Base-by-base conservation (phyloP, 2,113 vertebrate genomes). In the Panthera uncia region DNA sequence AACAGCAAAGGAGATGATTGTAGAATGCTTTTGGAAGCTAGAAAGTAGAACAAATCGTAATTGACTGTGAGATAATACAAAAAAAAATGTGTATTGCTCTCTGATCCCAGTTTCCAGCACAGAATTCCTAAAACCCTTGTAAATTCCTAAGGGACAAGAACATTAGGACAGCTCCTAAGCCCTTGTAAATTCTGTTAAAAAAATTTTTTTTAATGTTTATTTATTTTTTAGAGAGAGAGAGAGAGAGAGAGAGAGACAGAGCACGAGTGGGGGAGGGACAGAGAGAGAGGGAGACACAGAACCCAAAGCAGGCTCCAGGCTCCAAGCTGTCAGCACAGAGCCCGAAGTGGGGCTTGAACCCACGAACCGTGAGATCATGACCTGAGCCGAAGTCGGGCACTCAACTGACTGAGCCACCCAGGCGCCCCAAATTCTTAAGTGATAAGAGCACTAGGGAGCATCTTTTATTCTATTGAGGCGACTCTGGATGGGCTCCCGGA, bases 21-120 rank as follows among this genome's bases (percentile, higher is more conserved):
- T n/a, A 74, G 89, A 90, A 79, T 16, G n/a, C 68, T 84, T 76
- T 63, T 74, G 68, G 80, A 95, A 94, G 36, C 29, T 66, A 79
- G 91, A 73, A 87, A 78, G 50, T 8, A 65, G 45, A 71, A 31
- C 73, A 81, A 79, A 61, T 74, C 79, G 29, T 84, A 89, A 45
- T 7, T 88, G 31, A 73, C 18, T 50, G 74, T 23, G 55, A 89
- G 79, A 63, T 73, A 52, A 38, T 7, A 38, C 38, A 23, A 9
- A 61, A 61, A 6, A 41, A 74, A 80, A 48, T 15, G 16, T 50
- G 31, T 23, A 18, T 63, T 50, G 23, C 13, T 73, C 52, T 82
- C 86, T 63, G 50, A 10, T 27, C 61, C 31, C 33, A 14, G 33
- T 66, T 66, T 61, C 10, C 4, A 9, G 10, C 45, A 57, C 23